Evolutionary conservation across 2,888 invertebrate species (phyloP), one percentile per base, ranked within the genome.

Genomic region (Mechanitis messenoides): DNA sequence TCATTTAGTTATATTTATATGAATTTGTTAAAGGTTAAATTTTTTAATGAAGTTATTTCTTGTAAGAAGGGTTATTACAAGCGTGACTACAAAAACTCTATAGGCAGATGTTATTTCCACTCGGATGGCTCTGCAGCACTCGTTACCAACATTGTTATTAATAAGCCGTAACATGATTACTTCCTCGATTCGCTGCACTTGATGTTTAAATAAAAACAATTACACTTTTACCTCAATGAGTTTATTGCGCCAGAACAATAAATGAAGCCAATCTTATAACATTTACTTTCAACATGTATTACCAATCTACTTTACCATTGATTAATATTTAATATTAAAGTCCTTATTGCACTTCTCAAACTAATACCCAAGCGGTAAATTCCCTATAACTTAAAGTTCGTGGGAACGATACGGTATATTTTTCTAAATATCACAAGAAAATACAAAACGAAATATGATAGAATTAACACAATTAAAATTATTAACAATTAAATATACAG

Each of bases 231-330:
- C 81, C 79, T 88, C 87, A 89, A 85, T 87, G 87, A 84, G 81
- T 90, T 90, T 90, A 90, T 88, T 90, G 85, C 87, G 87, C 79
- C 86, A 87, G 88, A 89, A 90, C 89, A 89, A 87, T 87, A 87
- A 87, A 86, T 88, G 89, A 89, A 89, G 89, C 90, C 83, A 87
- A 87, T 88, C 88, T 85, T 75, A 85, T 84, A 89, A 90, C 90
- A 87, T 84, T 89, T 88, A 90, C 86, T 90, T 88, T 90, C 90
- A 90, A 91, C 90, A 90, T 89, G 88, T 81, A 90, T 88, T 90
- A 89, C 83, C 82, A 85, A 81, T 85, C 84, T 88, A 88, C 88
- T 85, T 84, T 83, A 85, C 74, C 78, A 83, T 81, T 80, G 80
- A 85, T 84, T 83, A 83, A 85, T 83, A 85, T 85, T 85, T 83